Evolutionary conservation across 2,797 vertebrate species (phyloP), one percentile per base, ranked within the genome.

Genomic region (Cottoperca gobio): DNA sequence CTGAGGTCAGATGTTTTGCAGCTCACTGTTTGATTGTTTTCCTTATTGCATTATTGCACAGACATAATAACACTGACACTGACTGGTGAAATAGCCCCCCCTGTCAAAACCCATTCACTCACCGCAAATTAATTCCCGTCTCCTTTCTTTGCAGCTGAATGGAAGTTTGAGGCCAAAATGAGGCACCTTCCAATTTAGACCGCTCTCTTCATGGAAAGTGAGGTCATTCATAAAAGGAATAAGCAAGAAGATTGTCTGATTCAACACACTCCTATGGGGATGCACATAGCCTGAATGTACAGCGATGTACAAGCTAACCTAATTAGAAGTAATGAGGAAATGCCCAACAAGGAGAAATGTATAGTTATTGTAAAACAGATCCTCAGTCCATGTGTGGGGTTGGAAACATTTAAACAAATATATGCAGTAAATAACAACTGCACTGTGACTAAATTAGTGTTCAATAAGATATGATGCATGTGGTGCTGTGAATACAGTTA

Each of bases 71-170:
- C 81, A 73, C 73, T 78, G 84, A 85, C 88, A 76, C 66, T 48
- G 86, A 90, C 88, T 87, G 83, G 86, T 77, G 76, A 86, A 86
- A 88, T 74, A 52, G 45, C 73, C 68, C 31, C 68, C 31, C 72
- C 77, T 88, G 91, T 90, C 91, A 90, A 81, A 89, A 84, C 37
- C 70, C 65, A 90, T 88, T 84, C 88, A 71, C 84, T 86, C 81
- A 64, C 73, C 57, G 78, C 84, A 89, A 89, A 93, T 90, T 73
- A 89, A 86, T 87, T 83, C 72, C 72, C 2, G 23, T 85, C 85
- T 67, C 78, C 77, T 71, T 53, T 58, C 78, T 78, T 63, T 48
- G 76, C 76, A 78, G 76, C 70, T 54, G 75, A 84, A 80, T 76
- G 64, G 50, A 88, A 87, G 81, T 89, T 83, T 86, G 74, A 83